Evolutionary conservation across 1,140 invertebrate genomes (phyloP).

Genomic region (Melitaea cinxia): DNA sequence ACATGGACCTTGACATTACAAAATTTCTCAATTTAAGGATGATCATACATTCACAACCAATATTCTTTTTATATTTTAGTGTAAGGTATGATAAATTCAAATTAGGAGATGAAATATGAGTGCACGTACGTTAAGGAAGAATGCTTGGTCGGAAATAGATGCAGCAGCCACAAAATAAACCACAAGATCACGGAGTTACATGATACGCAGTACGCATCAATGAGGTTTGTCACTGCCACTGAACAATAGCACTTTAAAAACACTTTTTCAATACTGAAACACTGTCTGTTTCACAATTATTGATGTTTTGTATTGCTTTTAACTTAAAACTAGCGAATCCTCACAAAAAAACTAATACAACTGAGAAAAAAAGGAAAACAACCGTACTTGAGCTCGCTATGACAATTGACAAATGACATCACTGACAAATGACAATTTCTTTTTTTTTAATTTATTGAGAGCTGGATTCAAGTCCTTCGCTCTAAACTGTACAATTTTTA

Average conservation of each 20-base stretch:
- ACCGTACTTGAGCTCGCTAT: constrained; percentile 38
- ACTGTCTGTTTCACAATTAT: constrained; percentile 23
- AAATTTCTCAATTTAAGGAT: constrained; percentile 12
- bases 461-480: no score
- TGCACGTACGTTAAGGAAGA: constrained; percentile 52
- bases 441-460: not conserved
- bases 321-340: constrained; percentile 41
- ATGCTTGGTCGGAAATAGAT: constrained; percentile 65
- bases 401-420: constrained; percentile 43
- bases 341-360: constrained; percentile 43
- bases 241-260: constrained; percentile 35
- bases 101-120: constrained; percentile 14
- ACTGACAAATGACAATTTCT: constrained; percentile 16
- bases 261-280: constrained; percentile 42
- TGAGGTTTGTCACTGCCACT: constrained; percentile 51
- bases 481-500: no score
- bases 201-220: constrained; percentile 63
- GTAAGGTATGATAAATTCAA: not conserved
- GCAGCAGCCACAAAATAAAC: constrained; percentile 69
- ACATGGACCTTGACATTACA: constrained; percentile 27
- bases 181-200: constrained; percentile 66
- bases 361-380: constrained; percentile 49
- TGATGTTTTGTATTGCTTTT: constrained; percentile 37
- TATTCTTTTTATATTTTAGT: not conserved
- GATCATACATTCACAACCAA: not conserved